Evolutionary conservation across 2,113 vertebrate species (phyloP).

Genomic region (Protomyctophum bolini): DNA sequence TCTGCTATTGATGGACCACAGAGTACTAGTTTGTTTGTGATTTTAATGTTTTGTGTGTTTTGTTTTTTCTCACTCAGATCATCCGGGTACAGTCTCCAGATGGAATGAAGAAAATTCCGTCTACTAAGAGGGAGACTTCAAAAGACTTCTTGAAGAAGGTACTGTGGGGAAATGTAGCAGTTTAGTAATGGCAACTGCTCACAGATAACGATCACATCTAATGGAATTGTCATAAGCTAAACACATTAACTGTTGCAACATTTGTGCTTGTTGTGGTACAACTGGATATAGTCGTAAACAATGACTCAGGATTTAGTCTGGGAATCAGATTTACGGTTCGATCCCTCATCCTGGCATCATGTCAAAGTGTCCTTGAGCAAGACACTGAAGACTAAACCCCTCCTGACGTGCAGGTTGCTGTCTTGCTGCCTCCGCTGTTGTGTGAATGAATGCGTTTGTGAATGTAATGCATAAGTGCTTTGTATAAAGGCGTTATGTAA

Average conservation of each 20-base stretch:
- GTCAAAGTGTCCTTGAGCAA: too few relatives aligned
- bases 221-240: background rate
- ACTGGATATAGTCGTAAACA: too few relatives aligned
- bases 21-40: background rate
- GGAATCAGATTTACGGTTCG: too few relatives aligned
- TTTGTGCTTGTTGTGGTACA: too few relatives aligned
- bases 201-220: background rate
- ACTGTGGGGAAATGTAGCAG: slow-evolving; percentile 16
- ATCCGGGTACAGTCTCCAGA: slow-evolving; percentile 95
- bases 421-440: too few relatives aligned
- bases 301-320: too few relatives aligned
- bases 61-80: slow-evolving; percentile 72
- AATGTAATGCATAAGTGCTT: too few relatives aligned
- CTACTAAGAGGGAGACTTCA: slow-evolving; percentile 90
- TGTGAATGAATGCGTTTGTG: too few relatives aligned
- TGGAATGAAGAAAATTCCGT: slow-evolving; percentile 91
- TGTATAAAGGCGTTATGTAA: too few relatives aligned
- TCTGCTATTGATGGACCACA: background rate
- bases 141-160: slow-evolving; percentile 96
- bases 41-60: background rate
- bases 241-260: background rate
- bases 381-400: too few relatives aligned
- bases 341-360: too few relatives aligned
- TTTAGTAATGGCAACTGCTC: background rate
- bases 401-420: too few relatives aligned